Evolutionary conservation across 2,888 invertebrate species (phyloP).

Genomic region (Epiperipatus broadwayi): DNA sequence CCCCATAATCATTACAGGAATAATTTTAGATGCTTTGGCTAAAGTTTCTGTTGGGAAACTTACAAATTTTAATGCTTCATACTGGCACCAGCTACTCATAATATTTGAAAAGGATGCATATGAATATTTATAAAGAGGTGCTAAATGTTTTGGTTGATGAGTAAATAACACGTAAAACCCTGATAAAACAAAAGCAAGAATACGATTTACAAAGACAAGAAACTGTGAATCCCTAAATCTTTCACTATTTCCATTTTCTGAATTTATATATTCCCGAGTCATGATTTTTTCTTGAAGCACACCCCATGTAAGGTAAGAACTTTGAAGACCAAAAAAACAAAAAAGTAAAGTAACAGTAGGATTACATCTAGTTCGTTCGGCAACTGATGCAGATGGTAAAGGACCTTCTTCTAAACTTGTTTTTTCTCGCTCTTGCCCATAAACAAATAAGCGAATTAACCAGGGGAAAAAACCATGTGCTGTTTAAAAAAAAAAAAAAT

Average conservation of each 20-base stretch:
- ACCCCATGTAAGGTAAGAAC: slow-evolving; percentile 85
- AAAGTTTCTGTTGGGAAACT: slow-evolving; percentile 91
- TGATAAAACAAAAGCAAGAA: slow-evolving; percentile 59
- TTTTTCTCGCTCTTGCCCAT: too few relatives aligned
- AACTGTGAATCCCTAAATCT: slow-evolving; percentile 87
- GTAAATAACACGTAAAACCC: slow-evolving; percentile 39
- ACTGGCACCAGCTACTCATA: slow-evolving; percentile 98
- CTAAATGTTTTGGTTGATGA: slow-evolving; percentile 47
- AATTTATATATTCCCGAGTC: slow-evolving; percentile 47
- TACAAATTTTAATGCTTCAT: slow-evolving; percentile 93
- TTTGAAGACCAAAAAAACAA: slow-evolving; percentile 72
- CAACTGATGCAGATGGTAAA: too few relatives aligned
- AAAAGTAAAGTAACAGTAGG: too few relatives aligned
- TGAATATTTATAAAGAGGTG: slow-evolving; percentile 81
- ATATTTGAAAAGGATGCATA: slow-evolving; percentile 93
- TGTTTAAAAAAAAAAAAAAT: too few relatives aligned
- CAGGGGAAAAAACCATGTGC: too few relatives aligned
- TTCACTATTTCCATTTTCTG: slow-evolving; percentile 30
- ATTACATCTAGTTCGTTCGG: too few relatives aligned
- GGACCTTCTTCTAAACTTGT: too few relatives aligned
- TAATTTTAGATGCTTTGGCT: slow-evolving; percentile 93
- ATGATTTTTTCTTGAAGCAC: slow-evolving; percentile 93
- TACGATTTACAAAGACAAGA: slow-evolving; percentile 81
- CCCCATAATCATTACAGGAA: slow-evolving; percentile 97
- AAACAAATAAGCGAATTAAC: too few relatives aligned